phyloP scores from a whole-genome alignment of 2,113 vertebrate species.

The Ictalurus punctatus region DNA sequence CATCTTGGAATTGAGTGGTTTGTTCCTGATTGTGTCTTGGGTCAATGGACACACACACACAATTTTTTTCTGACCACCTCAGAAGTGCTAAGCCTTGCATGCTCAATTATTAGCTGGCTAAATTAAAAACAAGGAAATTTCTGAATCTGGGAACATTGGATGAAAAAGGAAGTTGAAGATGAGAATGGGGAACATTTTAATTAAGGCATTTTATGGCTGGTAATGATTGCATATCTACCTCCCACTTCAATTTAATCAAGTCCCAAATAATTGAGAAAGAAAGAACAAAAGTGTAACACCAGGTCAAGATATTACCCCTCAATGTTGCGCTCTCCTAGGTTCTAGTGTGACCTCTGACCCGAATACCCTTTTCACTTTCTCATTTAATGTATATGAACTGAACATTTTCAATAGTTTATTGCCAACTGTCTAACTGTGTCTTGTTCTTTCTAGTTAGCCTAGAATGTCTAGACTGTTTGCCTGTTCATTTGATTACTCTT shows the following conservation, averaged over 20 bases:
- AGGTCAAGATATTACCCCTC: not conserved
- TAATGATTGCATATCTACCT: conserved; percentile 69
- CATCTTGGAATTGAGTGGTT: not conserved
- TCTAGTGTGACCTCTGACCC: not conserved
- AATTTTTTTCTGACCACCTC: conserved; percentile 35
- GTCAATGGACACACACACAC: not conserved
- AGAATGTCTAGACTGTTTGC: not conserved
- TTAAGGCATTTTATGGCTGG: conserved; percentile 67
- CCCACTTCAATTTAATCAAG: conserved; percentile 67
- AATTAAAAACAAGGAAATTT: conserved; percentile 74
- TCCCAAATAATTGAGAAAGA: conserved; percentile 20
- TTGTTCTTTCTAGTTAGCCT: not conserved
- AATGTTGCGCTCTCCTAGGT: not conserved
- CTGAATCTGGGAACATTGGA: conserved; percentile 61
- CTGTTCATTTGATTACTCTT: not conserved
- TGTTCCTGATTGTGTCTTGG: not conserved
- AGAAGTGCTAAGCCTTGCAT: conserved; percentile 61
- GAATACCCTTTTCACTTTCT: not conserved
- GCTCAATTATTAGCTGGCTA: conserved; percentile 64
- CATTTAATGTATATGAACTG: not conserved
- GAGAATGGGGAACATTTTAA: conserved; percentile 66
- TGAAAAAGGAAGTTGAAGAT: conserved; percentile 5
- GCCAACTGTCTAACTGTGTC: not conserved
- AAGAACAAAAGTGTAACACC: not conserved
- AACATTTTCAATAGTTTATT: not conserved